phyloP scores from a whole-genome alignment of 1,140 invertebrate species.

The Heliconius hermathena region DNA sequence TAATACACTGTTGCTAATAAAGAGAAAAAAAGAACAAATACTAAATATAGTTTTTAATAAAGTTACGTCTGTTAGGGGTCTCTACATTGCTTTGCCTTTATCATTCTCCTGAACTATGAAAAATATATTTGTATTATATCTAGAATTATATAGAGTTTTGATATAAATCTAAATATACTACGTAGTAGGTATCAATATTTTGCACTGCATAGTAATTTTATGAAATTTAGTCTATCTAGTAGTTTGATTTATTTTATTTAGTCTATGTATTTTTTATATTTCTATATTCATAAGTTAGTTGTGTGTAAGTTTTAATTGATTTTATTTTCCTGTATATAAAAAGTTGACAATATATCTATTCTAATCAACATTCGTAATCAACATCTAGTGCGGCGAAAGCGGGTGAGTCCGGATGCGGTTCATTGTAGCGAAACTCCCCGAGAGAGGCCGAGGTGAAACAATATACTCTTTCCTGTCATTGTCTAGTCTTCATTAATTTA shows the following conservation, averaged over 20 bases:
- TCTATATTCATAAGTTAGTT: too few species aligned
- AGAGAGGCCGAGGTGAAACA: slow-evolving; percentile 63
- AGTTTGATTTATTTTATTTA: too few species aligned
- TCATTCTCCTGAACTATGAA: too few species aligned
- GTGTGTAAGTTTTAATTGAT: not conserved
- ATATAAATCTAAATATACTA: too few species aligned
- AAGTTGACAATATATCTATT: slow-evolving; percentile 21
- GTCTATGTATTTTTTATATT: too few species aligned
- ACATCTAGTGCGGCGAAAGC: slow-evolving; percentile 27
- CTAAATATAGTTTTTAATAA: not conserved
- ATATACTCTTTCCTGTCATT: slow-evolving; percentile 76
- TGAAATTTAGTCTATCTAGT: too few species aligned
- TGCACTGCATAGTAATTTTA: too few species aligned
- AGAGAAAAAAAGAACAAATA: not conserved
- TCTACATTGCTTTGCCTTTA: too few species aligned
- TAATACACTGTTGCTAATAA: slow-evolving; percentile 45
- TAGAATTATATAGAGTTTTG: too few species aligned
- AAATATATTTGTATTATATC: too few species aligned
- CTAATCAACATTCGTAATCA: slow-evolving; percentile 32
- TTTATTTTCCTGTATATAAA: not conserved
- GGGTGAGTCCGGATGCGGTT: slow-evolving; percentile 71
- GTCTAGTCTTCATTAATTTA: slow-evolving; percentile 49
- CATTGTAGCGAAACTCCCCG: slow-evolving; percentile 80
- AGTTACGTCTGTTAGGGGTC: not conserved
- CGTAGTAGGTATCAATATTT: too few species aligned